These are phyloP conservation scores for Condylura cristata DNA, from an alignment of 2,113 vertebrate species.

Conservation along the genomic window DNA sequence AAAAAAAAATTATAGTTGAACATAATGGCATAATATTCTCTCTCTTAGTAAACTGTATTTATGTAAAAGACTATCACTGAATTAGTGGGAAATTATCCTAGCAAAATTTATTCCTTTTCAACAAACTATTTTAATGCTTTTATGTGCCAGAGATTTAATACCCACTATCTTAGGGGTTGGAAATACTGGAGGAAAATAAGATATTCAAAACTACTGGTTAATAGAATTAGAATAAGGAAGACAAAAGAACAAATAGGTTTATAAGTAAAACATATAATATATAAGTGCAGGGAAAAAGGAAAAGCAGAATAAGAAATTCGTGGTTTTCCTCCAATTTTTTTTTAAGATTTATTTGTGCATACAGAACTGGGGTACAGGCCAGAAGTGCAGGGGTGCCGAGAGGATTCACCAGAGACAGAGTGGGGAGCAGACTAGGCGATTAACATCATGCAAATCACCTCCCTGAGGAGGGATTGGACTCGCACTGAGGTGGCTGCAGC, in stretches of 20 bases:
- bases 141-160: background rate
- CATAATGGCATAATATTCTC: background rate
- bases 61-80: constrained; percentile 3
- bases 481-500: no score
- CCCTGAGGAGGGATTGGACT: no score
- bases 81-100: background rate
- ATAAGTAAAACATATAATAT: background rate
- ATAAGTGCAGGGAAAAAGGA: background rate
- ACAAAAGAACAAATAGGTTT: background rate
- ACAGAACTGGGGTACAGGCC: no score
- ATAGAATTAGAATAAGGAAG: background rate
- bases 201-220: background rate
- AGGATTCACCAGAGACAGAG: no score
- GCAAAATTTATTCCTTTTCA: constrained; percentile 32
- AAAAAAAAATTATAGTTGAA: background rate
- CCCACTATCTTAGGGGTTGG: background rate
- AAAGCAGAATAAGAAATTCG: background rate
- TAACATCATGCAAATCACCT: no score
- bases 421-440: no score
- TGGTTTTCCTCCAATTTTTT: no score
- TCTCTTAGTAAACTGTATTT: background rate
- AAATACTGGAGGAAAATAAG: background rate
- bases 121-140: background rate
- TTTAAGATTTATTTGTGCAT: no score
- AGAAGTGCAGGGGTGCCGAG: no score